These are phyloP conservation scores for Erebia aethiops DNA, from an alignment of 2,888 invertebrate species.

Conservation along the genomic window DNA sequence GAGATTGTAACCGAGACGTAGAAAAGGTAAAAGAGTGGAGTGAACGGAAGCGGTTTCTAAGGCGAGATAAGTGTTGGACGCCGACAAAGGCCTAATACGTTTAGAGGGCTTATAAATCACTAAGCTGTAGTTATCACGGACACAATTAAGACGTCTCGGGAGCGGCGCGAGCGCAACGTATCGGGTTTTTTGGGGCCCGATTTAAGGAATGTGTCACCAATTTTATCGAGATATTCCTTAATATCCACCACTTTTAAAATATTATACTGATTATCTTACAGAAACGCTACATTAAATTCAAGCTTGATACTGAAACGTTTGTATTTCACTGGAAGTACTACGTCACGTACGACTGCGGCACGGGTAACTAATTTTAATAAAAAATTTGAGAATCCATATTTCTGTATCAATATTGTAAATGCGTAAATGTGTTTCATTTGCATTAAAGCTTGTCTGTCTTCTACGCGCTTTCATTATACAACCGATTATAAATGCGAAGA, in stretches of 20 bases:
- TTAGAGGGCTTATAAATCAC: slow-evolving; percentile 77
- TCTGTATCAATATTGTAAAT: too few relatives aligned
- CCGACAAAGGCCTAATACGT: slow-evolving; percentile 77
- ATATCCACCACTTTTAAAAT: slow-evolving; percentile 5
- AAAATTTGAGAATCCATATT: too few relatives aligned
- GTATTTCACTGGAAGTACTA: not conserved
- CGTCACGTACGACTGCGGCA: not conserved
- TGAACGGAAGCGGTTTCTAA: slow-evolving; percentile 69
- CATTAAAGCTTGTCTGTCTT: too few relatives aligned
- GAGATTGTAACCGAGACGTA: slow-evolving; percentile 32
- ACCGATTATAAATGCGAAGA: too few relatives aligned
- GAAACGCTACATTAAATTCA: not conserved
- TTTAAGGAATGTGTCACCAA: slow-evolving; percentile 50
- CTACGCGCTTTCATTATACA: too few relatives aligned
- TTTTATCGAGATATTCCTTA: slow-evolving; percentile 37
- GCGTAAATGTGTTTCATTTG: too few relatives aligned
- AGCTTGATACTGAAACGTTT: not conserved
- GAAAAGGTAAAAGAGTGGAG: slow-evolving; percentile 50
- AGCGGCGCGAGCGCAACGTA: slow-evolving; percentile 40
- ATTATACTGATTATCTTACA: not conserved
- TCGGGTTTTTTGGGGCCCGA: slow-evolving; percentile 39
- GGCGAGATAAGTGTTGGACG: slow-evolving; percentile 64
- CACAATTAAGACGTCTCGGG: slow-evolving; percentile 75
- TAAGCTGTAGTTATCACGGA: slow-evolving; percentile 64
- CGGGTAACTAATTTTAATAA: too few relatives aligned